Evolutionary conservation across 2,113 vertebrate genomes (phyloP).

Genomic region (Aleadryas rufinucha): DNA sequence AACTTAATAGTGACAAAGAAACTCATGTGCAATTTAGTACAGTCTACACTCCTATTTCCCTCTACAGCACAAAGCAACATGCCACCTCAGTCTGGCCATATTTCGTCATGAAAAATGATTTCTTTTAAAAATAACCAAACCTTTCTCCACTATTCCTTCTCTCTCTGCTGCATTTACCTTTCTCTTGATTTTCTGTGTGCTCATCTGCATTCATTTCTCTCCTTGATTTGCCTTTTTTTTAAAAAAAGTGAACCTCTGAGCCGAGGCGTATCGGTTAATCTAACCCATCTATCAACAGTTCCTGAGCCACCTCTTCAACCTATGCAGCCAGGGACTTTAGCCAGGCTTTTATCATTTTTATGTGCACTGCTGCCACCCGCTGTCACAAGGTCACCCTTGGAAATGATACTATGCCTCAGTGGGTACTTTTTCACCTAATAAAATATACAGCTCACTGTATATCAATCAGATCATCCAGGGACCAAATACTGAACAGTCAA

Average conservation of each 20-base stretch:
- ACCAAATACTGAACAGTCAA: not conserved
- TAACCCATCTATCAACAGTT: constrained; percentile 47
- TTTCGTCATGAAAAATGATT: not conserved
- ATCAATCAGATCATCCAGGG: not conserved
- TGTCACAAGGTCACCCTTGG: constrained; percentile 65
- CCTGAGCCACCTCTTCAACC: not conserved
- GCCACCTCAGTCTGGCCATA: not conserved
- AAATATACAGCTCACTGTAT: constrained; percentile 20
- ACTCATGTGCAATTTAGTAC: not conserved
- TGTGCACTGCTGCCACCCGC: constrained; percentile 2
- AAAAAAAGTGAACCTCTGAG: not conserved
- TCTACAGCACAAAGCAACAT: not conserved
- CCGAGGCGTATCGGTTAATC: not conserved
- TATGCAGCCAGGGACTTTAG: not conserved
- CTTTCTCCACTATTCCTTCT: not conserved
- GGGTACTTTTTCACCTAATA: constrained; percentile 63
- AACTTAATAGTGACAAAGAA: not conserved
- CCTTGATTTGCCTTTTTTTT: not conserved
- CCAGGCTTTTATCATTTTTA: constrained; percentile 63
- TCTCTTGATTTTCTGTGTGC: not conserved
- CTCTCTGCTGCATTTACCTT: not conserved
- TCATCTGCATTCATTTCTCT: not conserved
- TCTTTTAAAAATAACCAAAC: not conserved
- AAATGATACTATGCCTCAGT: constrained; percentile 59
- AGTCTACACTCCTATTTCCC: not conserved